Percentiles rank a stretch among this genome's conserved stretches.
Conservation (phyloP, 2,113 vertebrate genomes). For the Thinocorus orbignyianus region DNA sequence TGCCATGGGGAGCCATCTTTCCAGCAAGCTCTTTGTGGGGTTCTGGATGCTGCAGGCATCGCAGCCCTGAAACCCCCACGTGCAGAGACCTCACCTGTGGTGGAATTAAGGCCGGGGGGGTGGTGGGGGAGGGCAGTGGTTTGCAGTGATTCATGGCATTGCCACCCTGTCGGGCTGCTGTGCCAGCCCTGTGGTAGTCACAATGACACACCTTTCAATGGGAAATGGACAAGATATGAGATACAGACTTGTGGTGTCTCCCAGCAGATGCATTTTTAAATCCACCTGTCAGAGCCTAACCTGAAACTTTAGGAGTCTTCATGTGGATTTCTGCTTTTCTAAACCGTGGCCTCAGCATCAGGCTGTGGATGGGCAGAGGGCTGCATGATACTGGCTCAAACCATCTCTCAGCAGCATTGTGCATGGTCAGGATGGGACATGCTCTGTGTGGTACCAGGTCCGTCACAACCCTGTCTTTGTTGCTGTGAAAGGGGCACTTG, state of each 20-base stretch:
- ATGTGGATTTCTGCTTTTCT: neutral
- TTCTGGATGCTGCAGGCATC: neutral
- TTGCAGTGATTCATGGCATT: neutral
- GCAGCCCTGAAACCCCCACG: neutral
- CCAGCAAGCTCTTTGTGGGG: neutral
- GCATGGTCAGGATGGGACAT: neutral
- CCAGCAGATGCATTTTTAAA: neutral
- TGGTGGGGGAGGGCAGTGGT: neutral
- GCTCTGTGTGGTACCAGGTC: neutral
- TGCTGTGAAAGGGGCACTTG: neutral
- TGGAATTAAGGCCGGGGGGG: neutral
- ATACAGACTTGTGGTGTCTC: neutral
- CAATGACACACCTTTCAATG: fast-evolving
- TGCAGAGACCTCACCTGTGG: neutral
- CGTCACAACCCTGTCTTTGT: neutral
- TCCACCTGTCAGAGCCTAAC: neutral
- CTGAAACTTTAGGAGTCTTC: neutral
- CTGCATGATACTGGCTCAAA: neutral
- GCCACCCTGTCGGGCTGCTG: neutral
- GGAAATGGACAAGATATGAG: neutral
- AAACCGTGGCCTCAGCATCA: neutral
- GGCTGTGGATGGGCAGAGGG: neutral
- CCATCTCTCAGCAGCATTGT: fast-evolving
- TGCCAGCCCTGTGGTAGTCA: neutral
- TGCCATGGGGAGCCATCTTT: neutral